Evolutionary conservation across 2,113 vertebrate genomes (phyloP).

Genomic region (Forbesichthys agassizii): DNA sequence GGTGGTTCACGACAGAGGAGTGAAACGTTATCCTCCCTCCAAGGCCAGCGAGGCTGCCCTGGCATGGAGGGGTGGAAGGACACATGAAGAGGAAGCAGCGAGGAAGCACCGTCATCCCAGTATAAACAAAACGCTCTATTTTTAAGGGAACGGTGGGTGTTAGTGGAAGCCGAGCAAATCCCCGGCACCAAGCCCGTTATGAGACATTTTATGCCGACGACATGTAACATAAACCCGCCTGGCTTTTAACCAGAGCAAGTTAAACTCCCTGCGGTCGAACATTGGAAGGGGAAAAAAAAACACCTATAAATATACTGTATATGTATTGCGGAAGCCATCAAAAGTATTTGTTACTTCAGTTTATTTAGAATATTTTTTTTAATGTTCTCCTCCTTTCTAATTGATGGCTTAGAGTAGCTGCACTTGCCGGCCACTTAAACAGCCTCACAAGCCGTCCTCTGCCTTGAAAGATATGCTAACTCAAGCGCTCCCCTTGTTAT

Average conservation of each 20-base stretch:
- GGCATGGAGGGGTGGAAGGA: slow-evolving; percentile 43
- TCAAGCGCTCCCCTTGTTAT: background rate
- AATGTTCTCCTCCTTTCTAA: no score
- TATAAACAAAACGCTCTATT: slow-evolving; percentile 57
- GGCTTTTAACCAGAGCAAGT: slow-evolving; percentile 30
- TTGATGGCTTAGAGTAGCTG: background rate
- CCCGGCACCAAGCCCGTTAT: slow-evolving; percentile 45
- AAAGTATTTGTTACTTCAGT: background rate
- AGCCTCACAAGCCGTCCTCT: background rate
- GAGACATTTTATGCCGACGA: slow-evolving; percentile 38
- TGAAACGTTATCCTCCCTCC: slow-evolving; percentile 66
- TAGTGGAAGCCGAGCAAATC: slow-evolving; percentile 54
- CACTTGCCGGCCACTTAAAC: slow-evolving; percentile 17
- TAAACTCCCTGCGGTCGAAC: slow-evolving; percentile 11
- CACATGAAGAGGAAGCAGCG: slow-evolving; percentile 13
- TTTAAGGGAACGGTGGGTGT: slow-evolving; percentile 57
- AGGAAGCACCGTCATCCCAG: slow-evolving; percentile 61
- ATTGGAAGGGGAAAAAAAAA: slow-evolving; percentile 34
- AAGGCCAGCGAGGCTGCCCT: slow-evolving; percentile 66
- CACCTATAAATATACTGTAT: slow-evolving; percentile 5
- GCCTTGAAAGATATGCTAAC: background rate
- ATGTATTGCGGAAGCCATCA: background rate
- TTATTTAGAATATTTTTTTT: background rate
- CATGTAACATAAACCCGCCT: slow-evolving; percentile 40
- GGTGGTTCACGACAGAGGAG: background rate